These are phyloP conservation scores for Rambutsinella grinnellia DNA, from an alignment of 2,888 invertebrate species.

Conservation along the genomic window DNA sequence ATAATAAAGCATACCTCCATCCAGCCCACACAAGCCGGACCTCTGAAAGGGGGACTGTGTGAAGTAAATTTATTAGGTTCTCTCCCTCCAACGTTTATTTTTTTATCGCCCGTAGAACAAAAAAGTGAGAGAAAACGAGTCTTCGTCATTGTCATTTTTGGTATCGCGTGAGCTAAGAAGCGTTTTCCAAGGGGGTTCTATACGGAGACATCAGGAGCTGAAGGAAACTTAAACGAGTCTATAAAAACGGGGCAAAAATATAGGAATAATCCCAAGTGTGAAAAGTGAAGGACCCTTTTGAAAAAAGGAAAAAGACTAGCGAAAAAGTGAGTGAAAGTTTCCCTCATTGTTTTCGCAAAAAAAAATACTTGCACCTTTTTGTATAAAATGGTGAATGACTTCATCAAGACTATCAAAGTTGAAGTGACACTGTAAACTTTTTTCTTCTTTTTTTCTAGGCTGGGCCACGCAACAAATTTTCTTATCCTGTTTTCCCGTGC, in stretches of 20 bases:
- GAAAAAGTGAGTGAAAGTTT: constrained; percentile 11
- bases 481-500: constrained; percentile 18
- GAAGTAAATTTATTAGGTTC: neutral
- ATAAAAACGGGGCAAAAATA: constrained; percentile 5
- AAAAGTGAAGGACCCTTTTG: constrained; percentile 51
- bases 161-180: constrained; percentile 21
- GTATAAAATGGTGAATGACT: constrained; percentile 48
- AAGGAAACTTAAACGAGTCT: neutral
- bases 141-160: constrained; percentile 47
- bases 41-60: neutral
- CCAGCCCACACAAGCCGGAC: neutral
- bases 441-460: constrained; percentile 4
- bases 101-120: neutral
- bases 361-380: too few species aligned
- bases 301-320: constrained; percentile 14
- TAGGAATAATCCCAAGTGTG: constrained; percentile 53
- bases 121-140: constrained; percentile 16
- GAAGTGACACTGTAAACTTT: constrained; percentile 54
- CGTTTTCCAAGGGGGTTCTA: neutral
- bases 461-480: too few species aligned
- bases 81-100: neutral
- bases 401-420: constrained; percentile 54
- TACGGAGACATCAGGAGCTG: neutral
- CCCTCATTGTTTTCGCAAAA: neutral
- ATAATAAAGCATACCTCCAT: neutral